Percentiles rank a stretch among this genome's conserved stretches.
Conservation (phyloP, 2,888 invertebrate species). For the Gisinianus flammeolus region DNA sequence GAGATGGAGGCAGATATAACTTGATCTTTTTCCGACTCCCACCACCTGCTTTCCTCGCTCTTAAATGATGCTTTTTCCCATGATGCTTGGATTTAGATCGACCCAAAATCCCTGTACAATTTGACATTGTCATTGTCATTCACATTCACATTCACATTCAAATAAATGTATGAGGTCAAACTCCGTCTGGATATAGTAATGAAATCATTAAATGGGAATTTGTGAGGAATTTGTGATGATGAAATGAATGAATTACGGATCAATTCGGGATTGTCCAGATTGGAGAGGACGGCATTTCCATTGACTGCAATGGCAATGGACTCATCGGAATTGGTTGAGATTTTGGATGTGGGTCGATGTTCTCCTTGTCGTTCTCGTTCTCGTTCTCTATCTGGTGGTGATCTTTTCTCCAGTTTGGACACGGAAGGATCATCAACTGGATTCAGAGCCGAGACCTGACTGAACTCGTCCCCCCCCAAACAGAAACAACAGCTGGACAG, state of each 20-base stretch:
- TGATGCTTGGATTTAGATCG: neutral
- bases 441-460: too few relatives aligned
- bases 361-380: too few relatives aligned
- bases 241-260: neutral
- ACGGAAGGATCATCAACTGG: too few relatives aligned
- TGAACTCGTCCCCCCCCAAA: too few relatives aligned
- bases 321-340: neutral
- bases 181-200: too few relatives aligned
- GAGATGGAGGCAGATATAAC: neutral
- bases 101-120: neutral
- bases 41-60: too few relatives aligned
- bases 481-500: too few relatives aligned
- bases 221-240: too few relatives aligned
- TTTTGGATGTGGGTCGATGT: neutral
- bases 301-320: neutral
- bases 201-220: too few relatives aligned
- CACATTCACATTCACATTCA: neutral
- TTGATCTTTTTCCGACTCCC: neutral
- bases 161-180: too few relatives aligned
- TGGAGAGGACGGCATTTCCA: constrained; percentile 6
- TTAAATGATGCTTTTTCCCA: neutral
- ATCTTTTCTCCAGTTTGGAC: neutral
- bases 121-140: neutral
- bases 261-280: neutral
- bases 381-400: neutral